These are phyloP conservation scores for Pogonophryne albipinna DNA, from an alignment of 2,797 vertebrate genomes.

Conservation along the genomic window DNA sequence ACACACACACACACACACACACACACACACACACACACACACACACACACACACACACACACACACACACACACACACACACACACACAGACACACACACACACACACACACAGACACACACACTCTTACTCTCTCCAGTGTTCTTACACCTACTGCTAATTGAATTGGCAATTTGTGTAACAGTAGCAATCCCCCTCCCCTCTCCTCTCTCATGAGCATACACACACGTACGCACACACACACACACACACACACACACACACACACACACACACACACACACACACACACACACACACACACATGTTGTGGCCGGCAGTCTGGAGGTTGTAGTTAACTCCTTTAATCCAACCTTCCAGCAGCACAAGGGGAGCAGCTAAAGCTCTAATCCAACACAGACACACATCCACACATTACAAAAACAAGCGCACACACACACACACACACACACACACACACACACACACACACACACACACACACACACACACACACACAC, in stretches of 20 bases:
- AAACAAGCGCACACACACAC: too few relatives aligned
- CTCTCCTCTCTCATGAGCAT: neutral
- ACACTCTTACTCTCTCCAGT: slow-evolving; percentile 63
- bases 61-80: too few relatives aligned
- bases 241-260: slow-evolving; percentile 8
- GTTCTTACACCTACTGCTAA: slow-evolving; percentile 92
- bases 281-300: neutral
- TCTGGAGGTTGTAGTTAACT: slow-evolving; percentile 89
- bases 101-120: neutral
- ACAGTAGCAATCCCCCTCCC: slow-evolving; percentile 85
- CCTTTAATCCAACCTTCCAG: slow-evolving; percentile 88
- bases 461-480: neutral
- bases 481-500: slow-evolving; percentile 11
- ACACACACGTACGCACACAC: neutral
- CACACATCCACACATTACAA: too few relatives aligned
- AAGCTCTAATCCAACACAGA: too few relatives aligned
- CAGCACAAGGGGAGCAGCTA: slow-evolving; percentile 59
- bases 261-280: neutral
- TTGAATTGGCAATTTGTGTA: slow-evolving; percentile 98
- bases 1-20: neutral
- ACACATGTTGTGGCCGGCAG: slow-evolving; percentile 72
- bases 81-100: too few relatives aligned
- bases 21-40: neutral
- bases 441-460: neutral
- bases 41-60: too few relatives aligned